Evolutionary conservation across 2,888 invertebrate species (phyloP).

Genomic region (Spialia ferax): DNA sequence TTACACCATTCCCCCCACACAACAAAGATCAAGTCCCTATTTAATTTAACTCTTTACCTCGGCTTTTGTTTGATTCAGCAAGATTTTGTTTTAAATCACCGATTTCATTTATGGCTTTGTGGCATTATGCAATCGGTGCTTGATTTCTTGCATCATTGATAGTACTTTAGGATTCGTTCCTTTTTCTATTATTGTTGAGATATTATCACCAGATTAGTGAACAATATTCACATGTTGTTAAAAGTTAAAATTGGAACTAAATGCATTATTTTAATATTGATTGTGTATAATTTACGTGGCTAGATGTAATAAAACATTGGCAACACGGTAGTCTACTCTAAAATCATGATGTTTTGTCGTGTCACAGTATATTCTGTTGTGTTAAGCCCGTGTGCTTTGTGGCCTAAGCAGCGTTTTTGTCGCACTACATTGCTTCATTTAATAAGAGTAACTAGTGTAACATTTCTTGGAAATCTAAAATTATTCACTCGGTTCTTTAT

Average conservation of each 20-base stretch:
- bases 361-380: slow-evolving; percentile 21
- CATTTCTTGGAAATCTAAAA: background rate
- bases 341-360: slow-evolving; percentile 37
- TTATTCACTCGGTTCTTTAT: too few relatives aligned
- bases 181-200: background rate
- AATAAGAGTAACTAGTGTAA: background rate
- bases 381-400: slow-evolving; percentile 13
- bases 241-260: background rate
- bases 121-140: background rate
- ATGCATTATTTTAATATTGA: background rate
- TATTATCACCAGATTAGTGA: background rate
- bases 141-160: background rate
- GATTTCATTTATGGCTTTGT: background rate
- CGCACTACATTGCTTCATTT: background rate
- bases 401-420: slow-evolving; percentile 3
- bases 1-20: background rate
- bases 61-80: background rate
- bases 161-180: background rate
- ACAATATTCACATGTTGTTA: background rate
- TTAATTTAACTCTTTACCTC: background rate
- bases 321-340: slow-evolving; percentile 12
- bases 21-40: slow-evolving; percentile 9
- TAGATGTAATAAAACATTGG: slow-evolving; percentile 6
- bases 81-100: background rate
- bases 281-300: slow-evolving; percentile 2